Conservation (phyloP, 2,888 invertebrate species). For the Agrilus mali region DNA sequence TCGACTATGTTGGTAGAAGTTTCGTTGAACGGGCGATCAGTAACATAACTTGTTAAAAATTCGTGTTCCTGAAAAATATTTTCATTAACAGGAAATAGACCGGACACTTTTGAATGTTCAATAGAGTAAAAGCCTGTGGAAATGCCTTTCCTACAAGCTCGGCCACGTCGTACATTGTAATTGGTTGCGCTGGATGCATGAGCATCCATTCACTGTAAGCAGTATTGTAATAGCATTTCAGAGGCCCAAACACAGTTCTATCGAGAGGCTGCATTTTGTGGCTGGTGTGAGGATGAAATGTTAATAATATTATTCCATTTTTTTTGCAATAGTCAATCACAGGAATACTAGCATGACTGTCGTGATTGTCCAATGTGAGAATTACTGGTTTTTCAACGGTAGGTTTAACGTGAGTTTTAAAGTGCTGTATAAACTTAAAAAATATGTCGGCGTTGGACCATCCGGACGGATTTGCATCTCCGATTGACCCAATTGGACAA, state of each 20-base stretch:
- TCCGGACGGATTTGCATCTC: constrained; percentile 16
- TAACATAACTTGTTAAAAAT: too few species aligned
- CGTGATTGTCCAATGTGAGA: constrained; percentile 19
- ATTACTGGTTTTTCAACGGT: constrained; percentile 2
- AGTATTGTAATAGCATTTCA: constrained; percentile 14
- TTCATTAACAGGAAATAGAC: too few species aligned
- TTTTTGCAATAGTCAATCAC: constrained; percentile 16
- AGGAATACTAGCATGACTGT: constrained; percentile 15
- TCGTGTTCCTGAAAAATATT: too few species aligned
- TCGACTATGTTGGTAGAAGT: too few species aligned
- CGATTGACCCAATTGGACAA: constrained; percentile 13
- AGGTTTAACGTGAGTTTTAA: constrained; percentile 9
- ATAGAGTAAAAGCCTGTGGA: constrained; percentile 16
- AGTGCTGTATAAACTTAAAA: constrained; percentile 11
- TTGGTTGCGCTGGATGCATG: constrained; percentile 11
- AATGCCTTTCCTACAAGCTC: constrained; percentile 15
- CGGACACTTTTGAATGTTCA: constrained; percentile 15
- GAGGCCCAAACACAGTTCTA: constrained; percentile 15
- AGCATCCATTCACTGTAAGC: constrained; percentile 12
- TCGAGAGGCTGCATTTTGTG: constrained; percentile 17
- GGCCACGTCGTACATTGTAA: constrained; percentile 26
- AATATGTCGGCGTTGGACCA: constrained; percentile 20
- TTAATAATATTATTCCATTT: too few species aligned
- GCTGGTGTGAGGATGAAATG: too few species aligned
- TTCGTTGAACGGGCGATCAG: too few species aligned